These are phyloP conservation scores for Himalopsyche japonica DNA, from an alignment of 2,888 invertebrate species.

Conservation along the genomic window DNA sequence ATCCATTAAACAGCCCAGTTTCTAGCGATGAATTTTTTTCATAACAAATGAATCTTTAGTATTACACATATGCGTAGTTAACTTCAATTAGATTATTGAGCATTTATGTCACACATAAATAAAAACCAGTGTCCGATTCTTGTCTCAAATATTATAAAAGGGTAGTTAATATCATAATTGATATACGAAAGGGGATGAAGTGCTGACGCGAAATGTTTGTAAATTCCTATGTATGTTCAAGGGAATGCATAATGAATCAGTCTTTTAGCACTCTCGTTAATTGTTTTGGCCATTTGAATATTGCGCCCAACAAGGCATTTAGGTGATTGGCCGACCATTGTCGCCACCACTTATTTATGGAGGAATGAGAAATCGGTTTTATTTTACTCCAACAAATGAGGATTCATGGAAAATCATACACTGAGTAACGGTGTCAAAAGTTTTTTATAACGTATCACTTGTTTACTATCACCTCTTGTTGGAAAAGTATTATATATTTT, in stretches of 20 bases:
- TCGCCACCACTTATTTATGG: constrained; percentile 47
- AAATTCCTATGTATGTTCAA: constrained; percentile 6
- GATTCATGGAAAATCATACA: background rate
- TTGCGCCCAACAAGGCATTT: constrained; percentile 55
- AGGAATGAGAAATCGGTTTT: constrained; percentile 35
- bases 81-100: constrained; percentile 40
- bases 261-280: constrained; percentile 56
- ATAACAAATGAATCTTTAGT: too few species aligned
- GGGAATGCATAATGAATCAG: constrained; percentile 32
- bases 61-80: too few species aligned
- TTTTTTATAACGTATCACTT: too few species aligned
- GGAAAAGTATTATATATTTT: too few species aligned
- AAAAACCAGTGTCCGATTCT: constrained; percentile 45
- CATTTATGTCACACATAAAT: background rate
- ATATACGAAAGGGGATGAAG: background rate
- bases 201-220: background rate
- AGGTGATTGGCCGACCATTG: constrained; percentile 52
- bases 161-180: background rate
- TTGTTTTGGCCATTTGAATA: constrained; percentile 64
- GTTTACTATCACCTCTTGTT: too few species aligned
- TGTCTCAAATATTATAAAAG: constrained; percentile 36
- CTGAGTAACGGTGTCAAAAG: too few species aligned
- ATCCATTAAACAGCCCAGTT: too few species aligned
- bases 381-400: constrained; percentile 2
- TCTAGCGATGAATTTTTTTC: too few species aligned